Evolutionary conservation across 2,888 invertebrate genomes (phyloP), one percentile per base, ranked within the genome.

Genomic region (Meteorus cinctellus): DNA sequence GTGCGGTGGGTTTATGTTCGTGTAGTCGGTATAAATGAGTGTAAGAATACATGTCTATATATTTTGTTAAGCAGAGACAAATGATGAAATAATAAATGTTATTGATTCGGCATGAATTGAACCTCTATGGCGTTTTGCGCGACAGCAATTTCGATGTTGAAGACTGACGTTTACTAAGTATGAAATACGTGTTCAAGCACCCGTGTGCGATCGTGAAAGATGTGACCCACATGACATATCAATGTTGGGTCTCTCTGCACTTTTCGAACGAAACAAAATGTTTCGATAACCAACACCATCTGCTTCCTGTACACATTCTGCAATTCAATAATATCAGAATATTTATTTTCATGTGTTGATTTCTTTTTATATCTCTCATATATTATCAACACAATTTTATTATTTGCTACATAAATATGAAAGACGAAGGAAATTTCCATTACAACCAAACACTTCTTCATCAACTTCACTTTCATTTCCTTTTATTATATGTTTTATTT

Each of bases 161-260:
- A 75, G 65, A 65, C 69, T 74, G 69, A 69, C 63, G 34, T 34
- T 34, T 34, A 69, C 69, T 63, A 67, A 74, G 74, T 70, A 51
- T 16, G 70, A 55, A 65, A 55, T 75, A 75, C 75, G 75, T 70
- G 75, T 62, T 69, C 48, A 62, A 70, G 66, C 63, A 63, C 16
- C 62, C 51, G 55, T 65, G 19, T 8, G 62, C 55, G 75, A 75
- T 70, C 60, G 62, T 74, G 63, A 65, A 75, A 48, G 63, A 70
- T 75, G 55, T 75, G 70, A 75, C 75, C 75, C 51, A 75, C 75
- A 75, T 75, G 75, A 62, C 14, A 70, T 70, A 70, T 69, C 68
- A 59, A 74, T 62, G 68, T 72, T 72, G 71, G 62, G n/a, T 62
- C 29, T 48, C n/a, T 16, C 34, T 34, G 34, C 34, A 34, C 34